These are phyloP conservation scores for Limenitis camilla DNA, from an alignment of 2,888 invertebrate genomes.

Conservation along the genomic window DNA sequence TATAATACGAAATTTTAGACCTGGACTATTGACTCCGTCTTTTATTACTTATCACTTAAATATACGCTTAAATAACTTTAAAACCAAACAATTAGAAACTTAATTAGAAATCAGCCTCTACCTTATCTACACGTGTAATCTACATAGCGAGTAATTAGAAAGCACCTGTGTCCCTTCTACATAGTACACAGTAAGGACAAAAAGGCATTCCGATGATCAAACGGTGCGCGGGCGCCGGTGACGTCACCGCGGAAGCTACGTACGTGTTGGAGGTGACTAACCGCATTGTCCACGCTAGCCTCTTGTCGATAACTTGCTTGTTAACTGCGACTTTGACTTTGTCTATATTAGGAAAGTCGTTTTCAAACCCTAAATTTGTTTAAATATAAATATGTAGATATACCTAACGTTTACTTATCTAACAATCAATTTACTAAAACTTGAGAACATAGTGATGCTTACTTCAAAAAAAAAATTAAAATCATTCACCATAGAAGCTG, in stretches of 20 bases:
- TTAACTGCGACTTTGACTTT: background rate
- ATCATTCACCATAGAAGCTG: too few relatives aligned
- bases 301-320: slow-evolving; percentile 7
- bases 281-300: slow-evolving; percentile 22
- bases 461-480: too few relatives aligned
- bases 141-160: background rate
- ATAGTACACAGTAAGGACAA: slow-evolving; percentile 1
- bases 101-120: background rate
- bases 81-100: background rate
- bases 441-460: too few relatives aligned
- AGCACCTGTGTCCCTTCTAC: background rate
- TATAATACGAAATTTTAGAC: too few relatives aligned
- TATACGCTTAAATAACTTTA: background rate
- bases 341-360: background rate
- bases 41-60: background rate
- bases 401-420: too few relatives aligned
- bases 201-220: slow-evolving; percentile 8
- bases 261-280: slow-evolving; percentile 48
- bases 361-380: background rate
- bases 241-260: slow-evolving; percentile 65
- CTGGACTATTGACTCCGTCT: too few relatives aligned
- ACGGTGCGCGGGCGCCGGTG: slow-evolving; percentile 26
- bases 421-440: too few relatives aligned
- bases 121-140: background rate
- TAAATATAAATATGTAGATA: too few relatives aligned